Evolutionary conservation across 53 echinoderm and acorn worm genomes (phyloP).

Genomic region (Holothuria scabra): DNA sequence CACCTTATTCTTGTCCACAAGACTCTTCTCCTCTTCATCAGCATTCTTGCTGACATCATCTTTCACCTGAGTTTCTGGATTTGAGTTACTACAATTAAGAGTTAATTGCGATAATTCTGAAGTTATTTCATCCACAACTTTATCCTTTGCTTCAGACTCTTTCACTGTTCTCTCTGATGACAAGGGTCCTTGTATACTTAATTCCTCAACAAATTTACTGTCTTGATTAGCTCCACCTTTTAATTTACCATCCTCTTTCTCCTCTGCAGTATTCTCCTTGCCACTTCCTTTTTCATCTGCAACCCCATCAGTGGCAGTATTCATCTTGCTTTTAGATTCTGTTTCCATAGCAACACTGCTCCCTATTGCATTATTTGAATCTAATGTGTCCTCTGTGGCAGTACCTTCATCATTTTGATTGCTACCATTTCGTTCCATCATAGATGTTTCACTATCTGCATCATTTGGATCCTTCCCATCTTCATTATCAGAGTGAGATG

Average conservation of each 20-base stretch:
- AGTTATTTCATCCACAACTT: conserved; percentile 12
- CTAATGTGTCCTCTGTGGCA: conserved; percentile 30
- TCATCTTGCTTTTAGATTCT: conserved; percentile 55
- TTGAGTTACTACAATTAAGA: conserved; percentile 27
- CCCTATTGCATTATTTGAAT: conserved; percentile 11
- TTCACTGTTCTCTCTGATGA: not conserved
- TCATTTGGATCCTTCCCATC: conserved; percentile 87
- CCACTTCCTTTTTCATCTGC: not conserved
- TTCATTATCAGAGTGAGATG: conserved; percentile 85
- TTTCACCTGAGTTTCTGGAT: conserved; percentile 18
- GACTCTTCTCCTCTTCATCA: conserved; percentile 2
- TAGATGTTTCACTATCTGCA: conserved; percentile 96
- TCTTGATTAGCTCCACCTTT: conserved; percentile 30
- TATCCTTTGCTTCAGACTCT: not conserved
- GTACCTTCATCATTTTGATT: conserved; percentile 30
- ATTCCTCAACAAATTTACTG: not conserved
- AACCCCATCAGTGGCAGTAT: conserved; percentile 54
- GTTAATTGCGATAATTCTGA: conserved; percentile 14
- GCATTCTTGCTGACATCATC: conserved; percentile 21
- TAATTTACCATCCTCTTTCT: conserved; percentile 16
- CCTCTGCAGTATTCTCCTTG: conserved; percentile 43
- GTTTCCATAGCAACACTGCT: conserved; percentile 45
- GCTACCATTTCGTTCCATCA: conserved; percentile 80
- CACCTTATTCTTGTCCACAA: not conserved
- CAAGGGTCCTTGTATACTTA: not conserved